Evolutionary conservation across 1,140 invertebrate species (phyloP).

Genomic region (Hylyphantes graminicola): DNA sequence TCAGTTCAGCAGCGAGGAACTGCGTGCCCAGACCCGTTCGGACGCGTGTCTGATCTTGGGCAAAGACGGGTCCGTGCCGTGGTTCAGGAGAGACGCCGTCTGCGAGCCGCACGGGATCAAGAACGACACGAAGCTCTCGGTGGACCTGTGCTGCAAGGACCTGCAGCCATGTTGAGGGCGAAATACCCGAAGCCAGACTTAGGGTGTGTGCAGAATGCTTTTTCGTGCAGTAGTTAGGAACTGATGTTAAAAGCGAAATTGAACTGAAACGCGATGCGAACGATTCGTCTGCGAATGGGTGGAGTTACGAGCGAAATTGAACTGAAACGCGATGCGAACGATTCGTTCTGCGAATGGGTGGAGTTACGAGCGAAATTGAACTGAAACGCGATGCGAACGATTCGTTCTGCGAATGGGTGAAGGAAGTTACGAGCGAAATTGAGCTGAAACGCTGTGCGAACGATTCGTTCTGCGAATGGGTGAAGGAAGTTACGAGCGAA

Average conservation of each 20-base stretch:
- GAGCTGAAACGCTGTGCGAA: no score
- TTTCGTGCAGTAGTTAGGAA: neutral
- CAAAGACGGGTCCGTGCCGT: conserved; percentile 34
- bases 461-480: no score
- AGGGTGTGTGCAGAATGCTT: neutral
- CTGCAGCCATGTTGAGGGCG: conserved; percentile 44
- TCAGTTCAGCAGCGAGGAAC: conserved; percentile 58
- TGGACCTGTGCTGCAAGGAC: conserved; percentile 52
- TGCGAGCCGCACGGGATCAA: conserved; percentile 46
- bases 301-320: no score
- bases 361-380: no score
- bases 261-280: no score
- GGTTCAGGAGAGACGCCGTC: conserved; percentile 55
- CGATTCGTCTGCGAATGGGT: no score
- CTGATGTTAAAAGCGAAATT: neutral
- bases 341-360: no score
- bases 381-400: no score
- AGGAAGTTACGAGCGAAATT: no score
- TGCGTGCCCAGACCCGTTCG: conserved; percentile 51
- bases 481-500: no score
- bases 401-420: no score
- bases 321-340: no score
- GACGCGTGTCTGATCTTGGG: conserved; percentile 51
- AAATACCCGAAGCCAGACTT: neutral
- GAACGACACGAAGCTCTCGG: conserved; percentile 50